Conservation (phyloP, 2,888 invertebrate species). For the Platycheirus albimanus region DNA sequence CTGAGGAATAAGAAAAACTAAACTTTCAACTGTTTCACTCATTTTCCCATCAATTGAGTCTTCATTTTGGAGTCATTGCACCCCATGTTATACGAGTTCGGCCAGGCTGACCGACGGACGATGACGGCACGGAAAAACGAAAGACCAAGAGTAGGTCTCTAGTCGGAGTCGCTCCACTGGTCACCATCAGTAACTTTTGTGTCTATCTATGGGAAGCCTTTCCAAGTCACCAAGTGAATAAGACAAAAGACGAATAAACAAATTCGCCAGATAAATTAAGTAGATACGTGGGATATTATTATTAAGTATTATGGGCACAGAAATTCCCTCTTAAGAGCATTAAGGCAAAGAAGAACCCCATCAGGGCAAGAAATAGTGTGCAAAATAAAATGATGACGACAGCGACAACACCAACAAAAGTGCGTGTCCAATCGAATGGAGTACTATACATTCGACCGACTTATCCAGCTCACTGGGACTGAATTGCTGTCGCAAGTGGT, state of each 20-base stretch:
- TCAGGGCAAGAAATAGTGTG: constrained; percentile 18
- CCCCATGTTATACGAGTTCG: constrained; percentile 1
- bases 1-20: constrained; percentile 20
- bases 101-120: neutral
- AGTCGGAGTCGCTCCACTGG: constrained; percentile 52
- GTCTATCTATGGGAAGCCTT: constrained; percentile 52
- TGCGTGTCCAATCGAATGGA: constrained; percentile 61
- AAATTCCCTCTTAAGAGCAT: neutral
- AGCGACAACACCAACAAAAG: constrained; percentile 23
- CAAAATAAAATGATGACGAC: neutral
- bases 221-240: constrained; percentile 38
- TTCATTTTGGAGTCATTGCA: constrained; percentile 58
- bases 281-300: constrained; percentile 4
- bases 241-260: constrained; percentile 57
- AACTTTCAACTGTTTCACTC: constrained; percentile 2
- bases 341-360: constrained; percentile 9
- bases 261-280: constrained; percentile 60
- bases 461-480: constrained; percentile 35
- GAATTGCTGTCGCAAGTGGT: constrained; percentile 60
- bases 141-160: constrained; percentile 31
- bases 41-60: constrained; percentile 46
- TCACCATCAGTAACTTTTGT: constrained; percentile 31
- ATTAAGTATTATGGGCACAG: too few relatives aligned
- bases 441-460: constrained; percentile 46
- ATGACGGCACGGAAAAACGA: constrained; percentile 23